phyloP scores from a whole-genome alignment of 2,113 vertebrate genomes.

The Lampris megalopsis region DNA sequence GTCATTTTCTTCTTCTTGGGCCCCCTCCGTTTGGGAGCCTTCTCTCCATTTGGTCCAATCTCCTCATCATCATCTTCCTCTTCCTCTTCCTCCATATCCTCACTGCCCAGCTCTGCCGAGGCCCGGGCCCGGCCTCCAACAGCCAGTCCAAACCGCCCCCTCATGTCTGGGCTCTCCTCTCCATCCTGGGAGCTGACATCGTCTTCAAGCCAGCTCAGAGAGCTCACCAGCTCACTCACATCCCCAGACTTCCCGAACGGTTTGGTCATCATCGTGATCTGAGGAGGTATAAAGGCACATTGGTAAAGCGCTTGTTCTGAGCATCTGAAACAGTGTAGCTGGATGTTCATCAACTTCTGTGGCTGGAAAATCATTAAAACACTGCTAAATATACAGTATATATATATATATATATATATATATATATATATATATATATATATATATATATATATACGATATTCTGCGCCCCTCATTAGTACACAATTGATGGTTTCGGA shows the following conservation, averaged over 20 bases:
- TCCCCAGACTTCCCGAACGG: slow-evolving; percentile 81
- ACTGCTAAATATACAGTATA: no score
- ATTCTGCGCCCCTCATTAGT: no score
- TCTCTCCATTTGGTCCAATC: slow-evolving; percentile 81
- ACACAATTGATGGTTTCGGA: no score
- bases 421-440: no score
- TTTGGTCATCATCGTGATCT: slow-evolving; percentile 90
- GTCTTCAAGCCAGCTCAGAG: slow-evolving; percentile 88
- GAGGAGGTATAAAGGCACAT: slow-evolving; percentile 21
- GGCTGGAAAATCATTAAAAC: background rate
- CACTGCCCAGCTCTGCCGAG: slow-evolving; percentile 81
- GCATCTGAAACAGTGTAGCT: background rate
- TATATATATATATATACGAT: no score
- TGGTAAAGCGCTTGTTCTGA: slow-evolving; percentile 9
- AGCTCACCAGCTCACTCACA: slow-evolving; percentile 85
- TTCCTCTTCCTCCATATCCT: slow-evolving; percentile 81
- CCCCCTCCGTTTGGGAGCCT: slow-evolving; percentile 91
- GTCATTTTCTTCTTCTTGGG: slow-evolving; percentile 99
- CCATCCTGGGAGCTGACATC: slow-evolving; percentile 84
- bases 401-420: no score
- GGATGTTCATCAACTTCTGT: background rate
- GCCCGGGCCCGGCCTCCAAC: slow-evolving; percentile 53
- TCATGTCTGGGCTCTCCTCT: slow-evolving; percentile 75
- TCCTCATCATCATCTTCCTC: slow-evolving; percentile 88
- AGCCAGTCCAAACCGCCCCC: slow-evolving; percentile 50